These are phyloP conservation scores for Brachionus manjavacas DNA, from an alignment of 1,140 invertebrate genomes.

Conservation along the genomic window DNA sequence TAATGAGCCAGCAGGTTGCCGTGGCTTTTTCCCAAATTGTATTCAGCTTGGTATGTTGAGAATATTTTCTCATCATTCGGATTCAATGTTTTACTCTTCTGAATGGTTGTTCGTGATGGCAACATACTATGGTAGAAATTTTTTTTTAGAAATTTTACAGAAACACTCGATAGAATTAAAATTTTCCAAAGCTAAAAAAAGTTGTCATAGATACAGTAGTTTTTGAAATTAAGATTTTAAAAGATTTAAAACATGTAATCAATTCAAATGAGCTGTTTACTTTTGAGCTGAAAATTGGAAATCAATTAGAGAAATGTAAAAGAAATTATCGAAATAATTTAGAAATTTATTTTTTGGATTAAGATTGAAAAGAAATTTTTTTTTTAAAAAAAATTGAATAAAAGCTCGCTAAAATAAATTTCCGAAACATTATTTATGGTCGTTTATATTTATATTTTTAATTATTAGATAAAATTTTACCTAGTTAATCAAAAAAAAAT, in stretches of 20 bases:
- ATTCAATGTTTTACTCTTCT: neutral
- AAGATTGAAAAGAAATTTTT: too few species aligned
- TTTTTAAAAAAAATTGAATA: too few species aligned
- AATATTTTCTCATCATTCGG: conserved; percentile 36
- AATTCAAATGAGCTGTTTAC: neutral
- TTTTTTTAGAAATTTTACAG: neutral
- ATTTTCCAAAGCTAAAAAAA: conserved; percentile 1
- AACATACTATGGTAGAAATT: conserved; percentile 14
- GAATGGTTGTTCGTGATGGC: neutral
- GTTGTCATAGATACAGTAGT: neutral
- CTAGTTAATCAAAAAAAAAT: too few species aligned
- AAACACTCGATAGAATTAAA: neutral
- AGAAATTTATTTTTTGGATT: neutral
- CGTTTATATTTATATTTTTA: too few species aligned
- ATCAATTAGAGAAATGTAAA: neutral
- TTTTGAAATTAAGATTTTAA: neutral
- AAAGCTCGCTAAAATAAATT: too few species aligned
- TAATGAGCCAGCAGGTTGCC: conserved; percentile 23
- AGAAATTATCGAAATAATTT: neutral
- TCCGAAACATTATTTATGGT: too few species aligned
- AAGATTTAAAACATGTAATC: neutral
- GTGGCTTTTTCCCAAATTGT: conserved; percentile 5
- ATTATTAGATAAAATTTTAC: too few species aligned
- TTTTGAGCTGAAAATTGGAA: neutral
- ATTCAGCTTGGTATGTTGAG: conserved; percentile 32